Base-by-base conservation (phyloP, 2,113 vertebrate species). In the Plectropomus leopardus region DNA sequence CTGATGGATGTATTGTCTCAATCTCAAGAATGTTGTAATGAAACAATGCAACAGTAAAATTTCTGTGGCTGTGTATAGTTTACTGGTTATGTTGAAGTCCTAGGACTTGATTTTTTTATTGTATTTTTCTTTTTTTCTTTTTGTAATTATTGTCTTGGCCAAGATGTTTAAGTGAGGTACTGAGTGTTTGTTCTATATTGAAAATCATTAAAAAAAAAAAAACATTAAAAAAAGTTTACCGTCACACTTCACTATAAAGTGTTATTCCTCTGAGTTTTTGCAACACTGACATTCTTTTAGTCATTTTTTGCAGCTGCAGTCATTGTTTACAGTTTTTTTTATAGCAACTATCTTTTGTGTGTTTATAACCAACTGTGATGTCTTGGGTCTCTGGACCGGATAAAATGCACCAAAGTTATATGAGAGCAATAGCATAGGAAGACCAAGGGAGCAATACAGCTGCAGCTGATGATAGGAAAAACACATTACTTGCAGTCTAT, bases 351-450 rank as follows among this genome's bases (percentile, higher is more conserved):
- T 76, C 21, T 70, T 64, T 28, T 57, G 24, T 40, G 32, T 55
- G 44, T 82, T 92, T 80, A 86, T 60, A 77, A 19, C 54, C 60
- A 47, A 45, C 45, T 14, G 2, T 69, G 72, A 82, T 69, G 34
- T 63, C 26, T 67, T 19, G 32, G 47, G 19, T 70, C 66, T 68
- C 58, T 63, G 66, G 28, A 73, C 7, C 1, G 7, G 65, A 75
- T 67, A 59, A 53, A 80, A 74, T 36, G n/a, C 1, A 45, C 23
- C 64, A 32, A 77, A 84, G 60, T 81, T 89, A 68, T 50, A 86
- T 23, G 53, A 68, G 36, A 79, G 57, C n/a, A 40, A 72, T 7
- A n/a, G n/a, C n/a, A n/a, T n/a, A 71, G 44, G 76, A 73, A 64
- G 13, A 63, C 50, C 14, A 48, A 48, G 23, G 36, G 4, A 82